phyloP scores from a whole-genome alignment of 1,140 invertebrate species.

The Calosoma granatense region DNA sequence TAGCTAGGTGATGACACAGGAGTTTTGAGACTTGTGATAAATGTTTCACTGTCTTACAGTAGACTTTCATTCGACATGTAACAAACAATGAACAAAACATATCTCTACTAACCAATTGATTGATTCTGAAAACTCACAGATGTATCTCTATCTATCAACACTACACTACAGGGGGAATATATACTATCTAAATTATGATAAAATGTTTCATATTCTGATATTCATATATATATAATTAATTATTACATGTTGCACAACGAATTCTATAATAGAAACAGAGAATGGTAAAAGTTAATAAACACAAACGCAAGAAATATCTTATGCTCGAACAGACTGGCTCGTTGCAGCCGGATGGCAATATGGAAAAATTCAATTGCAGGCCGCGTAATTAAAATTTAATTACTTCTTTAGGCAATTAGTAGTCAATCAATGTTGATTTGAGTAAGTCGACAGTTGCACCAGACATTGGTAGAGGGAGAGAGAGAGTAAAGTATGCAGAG shows the following conservation, averaged over 20 bases:
- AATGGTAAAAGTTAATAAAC: neutral
- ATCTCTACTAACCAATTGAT: too few relatives aligned
- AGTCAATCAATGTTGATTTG: conserved; percentile 9
- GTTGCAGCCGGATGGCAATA: neutral
- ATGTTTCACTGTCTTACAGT: neutral
- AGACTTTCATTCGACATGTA: conserved; percentile 2
- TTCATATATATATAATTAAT: too few relatives aligned
- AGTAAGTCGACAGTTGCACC: neutral
- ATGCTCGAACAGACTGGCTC: neutral
- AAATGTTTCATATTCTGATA: too few relatives aligned
- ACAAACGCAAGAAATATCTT: neutral
- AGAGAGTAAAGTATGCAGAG: neutral
- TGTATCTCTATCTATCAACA: too few relatives aligned
- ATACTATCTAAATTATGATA: too few relatives aligned
- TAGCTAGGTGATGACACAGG: neutral
- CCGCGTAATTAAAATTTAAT: conserved; percentile 7
- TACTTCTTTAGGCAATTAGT: conserved; percentile 9
- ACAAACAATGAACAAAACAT: conserved; percentile 6
- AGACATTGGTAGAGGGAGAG: neutral
- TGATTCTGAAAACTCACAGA: too few relatives aligned
- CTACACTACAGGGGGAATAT: too few relatives aligned
- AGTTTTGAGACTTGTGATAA: neutral
- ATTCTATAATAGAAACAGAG: neutral
- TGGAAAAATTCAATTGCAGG: conserved; percentile 5
- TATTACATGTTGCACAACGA: too few relatives aligned